Evolutionary conservation across 1,140 invertebrate genomes (phyloP), one percentile per base, ranked within the genome.

Genomic region (Achroia grisella): DNA sequence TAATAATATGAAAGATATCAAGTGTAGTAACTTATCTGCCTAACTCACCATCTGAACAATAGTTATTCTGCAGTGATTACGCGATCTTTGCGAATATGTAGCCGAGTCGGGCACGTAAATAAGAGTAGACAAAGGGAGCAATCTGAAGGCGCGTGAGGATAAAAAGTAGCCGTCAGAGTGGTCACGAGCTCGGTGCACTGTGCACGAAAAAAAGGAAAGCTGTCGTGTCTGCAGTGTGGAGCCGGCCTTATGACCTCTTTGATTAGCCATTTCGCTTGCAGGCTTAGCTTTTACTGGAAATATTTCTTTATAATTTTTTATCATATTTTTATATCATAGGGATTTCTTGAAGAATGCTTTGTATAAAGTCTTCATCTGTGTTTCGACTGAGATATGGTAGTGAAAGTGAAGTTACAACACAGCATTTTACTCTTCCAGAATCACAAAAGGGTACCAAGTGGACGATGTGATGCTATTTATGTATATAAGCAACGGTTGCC

Each of bases 141-240:
- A 56, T 53, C 39, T 51, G 59, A 47, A 64, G 47, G 56, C 59
- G 49, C 55, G 31, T 36, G 58, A 52, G 49, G 56, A 62, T 70
- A 73, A 74, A 73, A 76, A 78, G 70, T 75, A 70, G 75, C 72
- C 74, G 75, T 72, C 75, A 79, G 63, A 37, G 48, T 37, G 48
- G 71, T 76, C 75, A 79, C 74, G 75, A 74, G 39, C 52, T 23
- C 17, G 17, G 63, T 63, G 59, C 56, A 29, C 56, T 64, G 62
- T 63, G 2, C 6, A 23, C 2, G 62, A 59, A 37, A 37, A 37
- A 37, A 37, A 17, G 13, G 13, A 2, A 14, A 14, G 33, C 33
- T 15, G 9, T 12, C 35, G 6, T 15, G 35, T 17, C 35, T 37
- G n/a, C 17, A 37, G 17, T 37, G 11, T 17, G 35, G 13, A 10